Conservation (phyloP, 2,888 invertebrate genomes). For the Chrysolina haemoptera region DNA sequence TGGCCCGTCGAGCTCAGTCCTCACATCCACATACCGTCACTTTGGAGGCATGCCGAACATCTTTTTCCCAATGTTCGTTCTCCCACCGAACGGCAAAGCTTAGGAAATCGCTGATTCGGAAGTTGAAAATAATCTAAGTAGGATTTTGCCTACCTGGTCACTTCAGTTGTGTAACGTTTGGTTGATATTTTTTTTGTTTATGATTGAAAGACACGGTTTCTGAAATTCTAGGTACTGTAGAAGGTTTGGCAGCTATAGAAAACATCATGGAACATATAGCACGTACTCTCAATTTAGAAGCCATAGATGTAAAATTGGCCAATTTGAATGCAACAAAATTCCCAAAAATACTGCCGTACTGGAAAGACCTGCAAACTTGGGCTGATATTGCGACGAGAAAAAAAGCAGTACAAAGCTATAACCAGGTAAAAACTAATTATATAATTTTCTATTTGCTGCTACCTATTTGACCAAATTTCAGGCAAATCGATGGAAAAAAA, state of each 20-base stretch:
- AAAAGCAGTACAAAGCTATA: slow-evolving; percentile 74
- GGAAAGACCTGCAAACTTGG: slow-evolving; percentile 74
- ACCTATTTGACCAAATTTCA: slow-evolving; percentile 57
- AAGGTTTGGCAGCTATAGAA: slow-evolving; percentile 77
- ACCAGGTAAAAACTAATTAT: slow-evolving; percentile 67
- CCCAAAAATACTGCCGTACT: slow-evolving; percentile 69
- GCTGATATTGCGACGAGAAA: slow-evolving; percentile 74
- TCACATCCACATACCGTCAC: no score
- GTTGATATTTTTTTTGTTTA: background rate
- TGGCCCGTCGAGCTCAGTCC: no score
- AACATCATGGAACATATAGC: slow-evolving; percentile 80
- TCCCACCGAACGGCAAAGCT: no score
- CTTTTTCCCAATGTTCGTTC: no score
- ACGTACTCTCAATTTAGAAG: slow-evolving; percentile 72
- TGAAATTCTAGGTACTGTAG: slow-evolving; percentile 72
- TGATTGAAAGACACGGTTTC: background rate
- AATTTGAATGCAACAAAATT: slow-evolving; percentile 71
- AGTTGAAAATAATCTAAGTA: no score
- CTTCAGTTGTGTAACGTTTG: no score
- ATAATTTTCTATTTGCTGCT: background rate
- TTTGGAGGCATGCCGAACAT: no score
- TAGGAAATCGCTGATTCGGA: no score
- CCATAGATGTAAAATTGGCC: slow-evolving; percentile 73
- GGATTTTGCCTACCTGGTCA: no score
- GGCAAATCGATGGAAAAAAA: slow-evolving; percentile 87